phyloP scores from a whole-genome alignment of 2,797 vertebrate species.

The Malacoctenus gilli region DNA sequence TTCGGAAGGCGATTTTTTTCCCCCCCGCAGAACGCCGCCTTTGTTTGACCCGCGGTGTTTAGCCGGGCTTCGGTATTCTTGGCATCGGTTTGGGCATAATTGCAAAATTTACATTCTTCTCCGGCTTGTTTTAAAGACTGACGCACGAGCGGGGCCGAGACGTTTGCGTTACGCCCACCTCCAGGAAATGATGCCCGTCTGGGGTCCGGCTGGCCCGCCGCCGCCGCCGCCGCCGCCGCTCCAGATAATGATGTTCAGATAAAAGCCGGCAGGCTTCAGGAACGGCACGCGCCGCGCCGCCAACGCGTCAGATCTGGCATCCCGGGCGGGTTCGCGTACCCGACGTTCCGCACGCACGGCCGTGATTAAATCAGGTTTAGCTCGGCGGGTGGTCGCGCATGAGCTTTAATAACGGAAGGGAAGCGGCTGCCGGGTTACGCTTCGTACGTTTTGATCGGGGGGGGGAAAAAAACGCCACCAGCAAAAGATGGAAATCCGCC shows the following conservation, averaged over 20 bases:
- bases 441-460: not conserved
- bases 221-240: constrained; percentile 42
- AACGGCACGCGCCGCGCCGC: constrained; percentile 62
- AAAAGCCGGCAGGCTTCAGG: constrained; percentile 64
- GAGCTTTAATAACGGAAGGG: constrained; percentile 44
- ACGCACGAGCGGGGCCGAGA: constrained; percentile 42
- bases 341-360: constrained; percentile 49
- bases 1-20: constrained; percentile 32
- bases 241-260: constrained; percentile 69
- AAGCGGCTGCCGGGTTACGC: not conserved
- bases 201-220: constrained; percentile 49
- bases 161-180: constrained; percentile 72
- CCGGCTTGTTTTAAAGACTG: constrained; percentile 55
- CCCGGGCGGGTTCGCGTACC: constrained; percentile 48
- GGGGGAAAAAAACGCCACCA: too few relatives aligned
- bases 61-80: constrained; percentile 47
- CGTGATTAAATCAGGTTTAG: constrained; percentile 47
- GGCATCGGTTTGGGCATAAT: constrained; percentile 59
- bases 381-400: constrained; percentile 32
- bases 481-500: not conserved
- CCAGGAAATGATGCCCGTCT: constrained; percentile 70
- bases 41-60: constrained; percentile 48
- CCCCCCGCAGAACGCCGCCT: constrained; percentile 34
- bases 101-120: constrained; percentile 67
- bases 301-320: constrained; percentile 47